These are phyloP conservation scores for Pygocentrus nattereri DNA, from an alignment of 2,797 vertebrate species.

Conservation along the genomic window DNA sequence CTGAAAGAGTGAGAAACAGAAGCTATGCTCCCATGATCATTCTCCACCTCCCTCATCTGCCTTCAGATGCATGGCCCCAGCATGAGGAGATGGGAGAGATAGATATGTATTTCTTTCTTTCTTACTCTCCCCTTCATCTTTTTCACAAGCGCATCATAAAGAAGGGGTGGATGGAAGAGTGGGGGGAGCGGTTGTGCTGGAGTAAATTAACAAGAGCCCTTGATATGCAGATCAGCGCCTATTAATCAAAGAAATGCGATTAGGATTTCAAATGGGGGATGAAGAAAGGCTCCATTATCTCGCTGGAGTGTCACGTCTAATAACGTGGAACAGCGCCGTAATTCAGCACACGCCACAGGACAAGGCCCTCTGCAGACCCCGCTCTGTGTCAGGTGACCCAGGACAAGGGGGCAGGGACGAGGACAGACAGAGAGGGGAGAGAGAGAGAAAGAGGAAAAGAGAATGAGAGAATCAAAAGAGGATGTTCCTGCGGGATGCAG, in stretches of 20 bases:
- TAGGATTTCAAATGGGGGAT: constrained; percentile 87
- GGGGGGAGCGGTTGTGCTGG: constrained; percentile 75
- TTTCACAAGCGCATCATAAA: constrained; percentile 65
- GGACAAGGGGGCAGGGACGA: constrained; percentile 40
- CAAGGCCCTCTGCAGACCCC: constrained; percentile 51
- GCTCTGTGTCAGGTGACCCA: constrained; percentile 59
- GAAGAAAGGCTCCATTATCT: constrained; percentile 88
- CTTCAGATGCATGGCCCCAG: constrained; percentile 47
- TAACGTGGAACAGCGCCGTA: constrained; percentile 82
- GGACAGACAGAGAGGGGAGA: constrained; percentile 43
- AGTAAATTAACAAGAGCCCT: constrained; percentile 84
- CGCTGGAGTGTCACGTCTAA: constrained; percentile 87
- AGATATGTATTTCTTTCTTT: constrained; percentile 77
- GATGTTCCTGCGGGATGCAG: constrained; percentile 43
- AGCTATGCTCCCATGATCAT: constrained; percentile 43
- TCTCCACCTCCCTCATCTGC: constrained; percentile 47
- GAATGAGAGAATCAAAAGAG: constrained; percentile 58
- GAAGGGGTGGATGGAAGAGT: constrained; percentile 67
- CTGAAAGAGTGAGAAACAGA: constrained; percentile 15
- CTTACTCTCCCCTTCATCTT: constrained; percentile 54
- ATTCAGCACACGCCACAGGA: constrained; percentile 71
- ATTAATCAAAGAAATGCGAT: constrained; percentile 90
- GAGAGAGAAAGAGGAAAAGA: constrained; percentile 44
- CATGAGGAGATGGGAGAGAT: constrained; percentile 71
- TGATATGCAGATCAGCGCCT: constrained; percentile 85